Conservation (phyloP, 2,113 vertebrate genomes). For the Myxocyprinus asiaticus region DNA sequence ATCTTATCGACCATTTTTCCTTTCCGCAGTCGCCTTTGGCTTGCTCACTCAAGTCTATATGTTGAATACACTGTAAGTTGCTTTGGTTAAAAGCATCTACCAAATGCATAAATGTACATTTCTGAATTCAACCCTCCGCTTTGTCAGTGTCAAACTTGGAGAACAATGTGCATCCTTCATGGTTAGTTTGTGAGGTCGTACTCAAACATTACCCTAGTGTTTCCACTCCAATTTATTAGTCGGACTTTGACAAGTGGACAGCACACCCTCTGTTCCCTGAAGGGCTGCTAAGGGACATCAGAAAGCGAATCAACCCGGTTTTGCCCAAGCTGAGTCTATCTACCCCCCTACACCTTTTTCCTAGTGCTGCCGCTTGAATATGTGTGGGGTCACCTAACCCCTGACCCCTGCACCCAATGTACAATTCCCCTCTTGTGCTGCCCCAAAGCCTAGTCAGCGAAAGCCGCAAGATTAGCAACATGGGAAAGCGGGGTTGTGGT, state of each 20-base stretch:
- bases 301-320: too few relatives aligned
- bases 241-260: constrained; percentile 9
- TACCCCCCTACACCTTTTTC: neutral
- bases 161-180: constrained; percentile 26
- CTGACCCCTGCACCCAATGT: constrained; percentile 17
- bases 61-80: too few relatives aligned
- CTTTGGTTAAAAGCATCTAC: too few relatives aligned
- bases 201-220: constrained; percentile 56
- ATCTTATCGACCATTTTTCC: too few relatives aligned
- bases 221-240: constrained; percentile 32
- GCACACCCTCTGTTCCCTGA: neutral
- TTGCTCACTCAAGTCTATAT: too few relatives aligned
- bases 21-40: too few relatives aligned
- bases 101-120: too few relatives aligned
- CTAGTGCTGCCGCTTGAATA: neutral
- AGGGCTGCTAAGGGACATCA: too few relatives aligned
- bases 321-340: too few relatives aligned
- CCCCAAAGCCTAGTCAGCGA: constrained; percentile 12
- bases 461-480: neutral
- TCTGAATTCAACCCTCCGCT: neutral
- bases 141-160: neutral
- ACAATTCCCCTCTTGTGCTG: constrained; percentile 37
- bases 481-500: neutral
- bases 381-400: constrained; percentile 39
- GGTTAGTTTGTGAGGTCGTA: constrained; percentile 12